Evolutionary conservation across 2,113 vertebrate species (phyloP), one percentile per base, ranked within the genome.

Genomic region (Macrotis lagotis): DNA sequence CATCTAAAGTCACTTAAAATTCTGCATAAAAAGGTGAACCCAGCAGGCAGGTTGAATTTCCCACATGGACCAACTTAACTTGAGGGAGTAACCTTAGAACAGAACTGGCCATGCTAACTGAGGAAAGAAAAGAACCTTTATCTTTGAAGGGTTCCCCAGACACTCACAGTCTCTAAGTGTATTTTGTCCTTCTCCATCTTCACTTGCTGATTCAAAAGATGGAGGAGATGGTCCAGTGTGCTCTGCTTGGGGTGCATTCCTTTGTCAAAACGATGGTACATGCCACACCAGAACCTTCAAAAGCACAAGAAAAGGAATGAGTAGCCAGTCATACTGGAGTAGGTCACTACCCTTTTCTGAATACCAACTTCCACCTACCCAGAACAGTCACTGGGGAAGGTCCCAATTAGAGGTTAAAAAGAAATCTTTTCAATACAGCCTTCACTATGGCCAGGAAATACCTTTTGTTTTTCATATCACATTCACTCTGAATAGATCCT

Each of bases 251-350:
- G 98, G 50, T 99, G 99, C 97, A 99, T 98, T 37, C 98, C 98
- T 96, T 98, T 99, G 96, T 99, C 99, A 91, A 99, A 99, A 50
- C 98, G 98, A 47, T 99, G 99, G 95, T 99, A 99, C 99, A 99
- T 99, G 50, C 98, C 98, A 96, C 99, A 99, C 99, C 99, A 99
- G 96, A 99, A 99, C 98, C 98, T 99, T 51, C 26, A 95, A 31
- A 47, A 59, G 48, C 94, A 48, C 37, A 74, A 52, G 50, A 48
- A 25, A 37, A 28, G 37, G 0, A n/a, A 90, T 37, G 0, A 74
- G 31, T 88, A 44, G 22, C 94, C 93, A 91, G 16, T 93, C 94
- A 92, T 53, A 24, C 37, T 55, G 28, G 28, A 53, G n/a, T 12
- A 92, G 26, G 91, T 94, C 91, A 51, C 47, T 25, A 3, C 66